These are phyloP conservation scores for Acromyrmex heyeri DNA, from an alignment of 1,140 invertebrate genomes.

Conservation along the genomic window DNA sequence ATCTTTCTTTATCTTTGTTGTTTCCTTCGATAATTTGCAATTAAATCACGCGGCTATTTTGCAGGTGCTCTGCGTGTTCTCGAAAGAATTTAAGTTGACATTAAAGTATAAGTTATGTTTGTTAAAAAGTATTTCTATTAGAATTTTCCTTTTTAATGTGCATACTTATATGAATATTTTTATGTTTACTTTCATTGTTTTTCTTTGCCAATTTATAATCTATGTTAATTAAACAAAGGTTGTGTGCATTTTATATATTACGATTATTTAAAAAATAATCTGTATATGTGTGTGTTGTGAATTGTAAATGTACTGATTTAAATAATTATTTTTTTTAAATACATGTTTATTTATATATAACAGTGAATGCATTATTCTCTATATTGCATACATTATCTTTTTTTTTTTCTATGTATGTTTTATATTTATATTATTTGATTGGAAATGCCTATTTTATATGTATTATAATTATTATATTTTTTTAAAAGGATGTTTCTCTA, in stretches of 20 bases:
- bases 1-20: neutral
- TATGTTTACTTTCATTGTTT: neutral
- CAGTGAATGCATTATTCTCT: neutral
- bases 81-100: neutral
- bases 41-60: neutral
- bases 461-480: too few species aligned
- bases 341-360: neutral
- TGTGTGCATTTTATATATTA: neutral
- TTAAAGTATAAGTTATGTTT: neutral
- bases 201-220: neutral
- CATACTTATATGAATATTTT: neutral
- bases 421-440: neutral
- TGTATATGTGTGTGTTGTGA: neutral
- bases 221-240: neutral
- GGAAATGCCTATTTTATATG: neutral
- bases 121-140: neutral
- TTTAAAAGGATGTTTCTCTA: too few species aligned
- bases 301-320: neutral
- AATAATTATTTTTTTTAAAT: constrained; percentile 3
- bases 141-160: neutral
- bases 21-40: neutral
- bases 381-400: neutral
- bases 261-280: neutral
- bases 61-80: neutral
- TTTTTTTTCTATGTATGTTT: neutral